phyloP scores from a whole-genome alignment of 2,797 vertebrate genomes.

The Syndactyla subalaris region DNA sequence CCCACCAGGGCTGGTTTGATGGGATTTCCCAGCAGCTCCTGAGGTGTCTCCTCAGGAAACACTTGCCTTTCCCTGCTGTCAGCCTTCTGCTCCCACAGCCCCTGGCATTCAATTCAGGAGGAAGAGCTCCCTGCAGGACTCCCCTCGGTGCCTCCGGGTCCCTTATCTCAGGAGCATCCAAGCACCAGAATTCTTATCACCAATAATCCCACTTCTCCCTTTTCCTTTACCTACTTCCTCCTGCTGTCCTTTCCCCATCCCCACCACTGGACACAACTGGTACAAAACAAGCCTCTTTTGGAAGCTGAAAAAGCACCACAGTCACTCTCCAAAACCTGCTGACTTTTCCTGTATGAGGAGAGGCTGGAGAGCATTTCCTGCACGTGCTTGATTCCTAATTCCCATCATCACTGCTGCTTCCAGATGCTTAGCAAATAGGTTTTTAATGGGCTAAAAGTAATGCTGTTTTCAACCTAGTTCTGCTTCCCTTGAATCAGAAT shows the following conservation, averaged over 20 bases:
- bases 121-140: not conserved
- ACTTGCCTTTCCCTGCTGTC: too few relatives aligned
- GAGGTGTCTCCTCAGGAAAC: not conserved
- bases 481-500: not conserved
- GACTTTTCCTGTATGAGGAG: conserved; percentile 12
- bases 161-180: not conserved
- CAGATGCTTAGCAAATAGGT: not conserved
- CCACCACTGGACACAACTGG: not conserved
- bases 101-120: not conserved
- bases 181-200: conserved; percentile 15
- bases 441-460: not conserved
- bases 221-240: conserved; percentile 45
- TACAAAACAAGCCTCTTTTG: not conserved
- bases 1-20: not conserved
- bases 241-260: not conserved
- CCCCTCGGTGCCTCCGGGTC: not conserved
- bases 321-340: conserved; percentile 9
- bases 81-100: not conserved
- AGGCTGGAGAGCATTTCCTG: not conserved
- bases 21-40: not conserved
- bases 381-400: not conserved
- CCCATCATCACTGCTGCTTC: not conserved
- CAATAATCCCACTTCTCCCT: conserved; percentile 38
- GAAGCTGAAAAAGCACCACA: conserved; percentile 5
- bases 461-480: not conserved